Evolutionary conservation across 2,888 invertebrate genomes (phyloP).

Genomic region (Dolichomitus sp.): DNA sequence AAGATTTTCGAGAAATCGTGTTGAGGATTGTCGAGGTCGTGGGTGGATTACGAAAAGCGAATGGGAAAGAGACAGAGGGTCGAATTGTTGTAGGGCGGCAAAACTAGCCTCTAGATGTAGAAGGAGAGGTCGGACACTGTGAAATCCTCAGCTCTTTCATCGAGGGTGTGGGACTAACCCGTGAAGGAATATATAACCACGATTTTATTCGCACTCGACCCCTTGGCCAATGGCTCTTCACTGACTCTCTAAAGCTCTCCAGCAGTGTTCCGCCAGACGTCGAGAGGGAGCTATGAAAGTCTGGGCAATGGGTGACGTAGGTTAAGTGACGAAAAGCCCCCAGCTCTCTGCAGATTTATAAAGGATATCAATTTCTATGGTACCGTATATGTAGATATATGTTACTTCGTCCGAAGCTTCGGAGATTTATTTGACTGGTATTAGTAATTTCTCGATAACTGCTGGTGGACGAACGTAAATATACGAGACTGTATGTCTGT

Average conservation of each 20-base stretch:
- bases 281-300: conserved; percentile 49
- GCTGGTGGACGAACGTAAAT: conserved; percentile 32
- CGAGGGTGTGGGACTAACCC: conserved; percentile 14
- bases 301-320: conserved; percentile 3
- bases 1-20: conserved; percentile 65
- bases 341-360: conserved; percentile 28
- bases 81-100: conserved; percentile 47
- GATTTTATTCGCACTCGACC: conserved; percentile 43
- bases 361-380: conserved; percentile 39
- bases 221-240: conserved; percentile 30
- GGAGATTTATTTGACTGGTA: conserved; percentile 45
- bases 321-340: conserved; percentile 28
- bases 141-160: conserved; percentile 48
- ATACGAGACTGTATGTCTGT: conserved; percentile 31
- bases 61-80: conserved; percentile 36
- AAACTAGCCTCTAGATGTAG: background rate
- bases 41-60: conserved; percentile 61
- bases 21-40: conserved; percentile 73
- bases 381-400: conserved; percentile 1
- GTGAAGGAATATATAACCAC: conserved; percentile 42
- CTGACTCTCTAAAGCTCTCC: conserved; percentile 41
- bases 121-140: conserved; percentile 35
- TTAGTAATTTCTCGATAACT: conserved; percentile 47
- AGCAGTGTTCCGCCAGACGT: conserved; percentile 29
- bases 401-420: conserved; percentile 7